Percentiles rank a stretch among this genome's conserved stretches.
These are phyloP conservation scores for Poliocrania exsul DNA, from an alignment of 2,797 vertebrate genomes.

Conservation along the genomic window DNA sequence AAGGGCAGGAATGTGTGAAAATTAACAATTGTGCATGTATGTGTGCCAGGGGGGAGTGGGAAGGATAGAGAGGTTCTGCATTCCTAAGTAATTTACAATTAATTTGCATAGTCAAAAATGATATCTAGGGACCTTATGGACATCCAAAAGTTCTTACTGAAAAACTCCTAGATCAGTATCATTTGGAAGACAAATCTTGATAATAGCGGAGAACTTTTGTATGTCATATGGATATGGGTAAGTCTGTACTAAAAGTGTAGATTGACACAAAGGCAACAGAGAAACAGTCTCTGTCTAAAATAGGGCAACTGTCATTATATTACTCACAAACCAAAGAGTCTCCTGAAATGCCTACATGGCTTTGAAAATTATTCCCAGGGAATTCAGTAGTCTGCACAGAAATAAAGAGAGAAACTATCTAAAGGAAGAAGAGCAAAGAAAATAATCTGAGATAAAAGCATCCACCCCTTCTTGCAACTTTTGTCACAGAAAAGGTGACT, in stretches of 20 bases:
- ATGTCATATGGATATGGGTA: not conserved
- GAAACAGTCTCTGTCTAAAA: not conserved
- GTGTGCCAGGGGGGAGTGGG: rapidly evolving
- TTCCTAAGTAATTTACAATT: not conserved
- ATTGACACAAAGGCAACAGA: not conserved
- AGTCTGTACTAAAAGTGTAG: not conserved
- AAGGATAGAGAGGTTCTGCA: not conserved
- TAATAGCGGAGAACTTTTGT: not conserved
- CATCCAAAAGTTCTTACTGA: not conserved
- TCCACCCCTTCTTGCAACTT: not conserved
- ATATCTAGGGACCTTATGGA: not conserved
- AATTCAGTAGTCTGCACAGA: not conserved
- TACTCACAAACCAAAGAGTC: not conserved
- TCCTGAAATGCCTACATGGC: not conserved
- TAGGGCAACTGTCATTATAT: not conserved
- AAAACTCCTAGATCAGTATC: not conserved
- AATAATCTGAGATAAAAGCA: constrained; percentile 1
- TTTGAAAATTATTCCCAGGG: constrained; percentile 18
- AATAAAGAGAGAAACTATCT: not conserved
- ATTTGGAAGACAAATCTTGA: not conserved
- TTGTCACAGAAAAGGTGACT: not conserved
- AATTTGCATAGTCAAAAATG: not conserved
- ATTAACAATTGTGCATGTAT: not conserved
- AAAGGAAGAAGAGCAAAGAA: not conserved
- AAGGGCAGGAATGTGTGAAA: not conserved